phyloP scores from a whole-genome alignment of 2,113 vertebrate species.

The Salvelinus fontinalis region DNA sequence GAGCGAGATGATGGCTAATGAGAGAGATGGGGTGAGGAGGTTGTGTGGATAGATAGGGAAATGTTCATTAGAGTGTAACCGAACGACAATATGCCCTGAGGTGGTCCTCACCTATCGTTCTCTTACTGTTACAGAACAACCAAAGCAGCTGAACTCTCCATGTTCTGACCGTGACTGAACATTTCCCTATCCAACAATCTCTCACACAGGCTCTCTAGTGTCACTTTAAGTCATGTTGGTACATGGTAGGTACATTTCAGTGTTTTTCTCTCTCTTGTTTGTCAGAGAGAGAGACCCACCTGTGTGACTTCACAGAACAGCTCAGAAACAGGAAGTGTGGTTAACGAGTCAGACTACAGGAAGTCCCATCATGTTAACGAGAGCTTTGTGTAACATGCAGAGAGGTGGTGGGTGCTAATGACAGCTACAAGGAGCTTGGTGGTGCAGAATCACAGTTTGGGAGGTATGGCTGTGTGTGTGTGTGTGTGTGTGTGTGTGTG shows the following conservation, averaged over 20 bases:
- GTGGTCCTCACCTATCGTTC: background rate
- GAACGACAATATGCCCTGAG: background rate
- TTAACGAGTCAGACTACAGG: slow-evolving; percentile 54
- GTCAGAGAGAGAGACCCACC: slow-evolving; percentile 28
- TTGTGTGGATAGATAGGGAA: too few relatives aligned
- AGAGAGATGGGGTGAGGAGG: too few relatives aligned
- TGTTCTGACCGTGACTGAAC: background rate
- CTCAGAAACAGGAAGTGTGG: slow-evolving; percentile 69
- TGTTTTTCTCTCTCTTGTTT: slow-evolving; percentile 24
- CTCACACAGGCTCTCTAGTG: background rate
- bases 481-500: too few relatives aligned
- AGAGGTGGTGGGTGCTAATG: slow-evolving; percentile 22
- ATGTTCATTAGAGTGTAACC: too few relatives aligned
- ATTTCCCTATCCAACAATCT: background rate
- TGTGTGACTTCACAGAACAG: slow-evolving; percentile 41
- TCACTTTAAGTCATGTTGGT: background rate
- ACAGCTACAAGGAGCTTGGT: background rate
- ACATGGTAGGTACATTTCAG: background rate
- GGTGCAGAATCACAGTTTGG: slow-evolving; percentile 2
- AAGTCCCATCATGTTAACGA: slow-evolving; percentile 40
- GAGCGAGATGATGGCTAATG: too few relatives aligned
- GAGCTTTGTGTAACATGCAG: slow-evolving; percentile 3
- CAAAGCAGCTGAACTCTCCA: background rate
- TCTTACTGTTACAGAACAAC: background rate
- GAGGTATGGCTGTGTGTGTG: background rate